phyloP scores from a whole-genome alignment of 1,140 invertebrate species.

The Drosophila kikkawai region DNA sequence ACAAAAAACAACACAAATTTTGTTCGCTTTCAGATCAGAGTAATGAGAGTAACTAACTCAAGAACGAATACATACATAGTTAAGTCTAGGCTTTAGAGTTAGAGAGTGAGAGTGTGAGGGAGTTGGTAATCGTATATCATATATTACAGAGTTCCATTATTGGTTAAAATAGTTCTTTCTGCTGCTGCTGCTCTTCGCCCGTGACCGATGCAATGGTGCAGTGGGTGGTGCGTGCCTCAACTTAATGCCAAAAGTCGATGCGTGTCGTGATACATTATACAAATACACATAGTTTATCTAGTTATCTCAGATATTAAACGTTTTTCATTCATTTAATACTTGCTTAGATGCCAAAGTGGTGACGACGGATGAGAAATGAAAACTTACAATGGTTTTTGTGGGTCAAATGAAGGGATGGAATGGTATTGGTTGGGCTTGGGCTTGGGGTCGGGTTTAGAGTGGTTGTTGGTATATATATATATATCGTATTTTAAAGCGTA shows the following conservation, averaged over 20 bases:
- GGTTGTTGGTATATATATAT: slow-evolving; percentile 48
- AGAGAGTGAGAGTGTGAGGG: slow-evolving; percentile 41
- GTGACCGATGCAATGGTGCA: slow-evolving; percentile 27
- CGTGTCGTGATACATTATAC: slow-evolving; percentile 31
- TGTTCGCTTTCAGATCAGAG: slow-evolving; percentile 61
- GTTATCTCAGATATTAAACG: slow-evolving; percentile 59
- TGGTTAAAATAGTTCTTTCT: slow-evolving; percentile 57
- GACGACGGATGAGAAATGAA: slow-evolving; percentile 65
- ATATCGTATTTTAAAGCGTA: slow-evolving; percentile 74
- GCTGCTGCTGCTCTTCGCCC: slow-evolving; percentile 15
- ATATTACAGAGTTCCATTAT: slow-evolving; percentile 74
- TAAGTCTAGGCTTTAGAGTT: slow-evolving; percentile 44
- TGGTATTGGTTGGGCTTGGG: slow-evolving; percentile 18
- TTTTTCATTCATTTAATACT: slow-evolving; percentile 76
- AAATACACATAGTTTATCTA: slow-evolving; percentile 51
- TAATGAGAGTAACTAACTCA: slow-evolving; percentile 47
- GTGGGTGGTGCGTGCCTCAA: slow-evolving; percentile 39
- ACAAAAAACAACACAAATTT: slow-evolving; percentile 49
- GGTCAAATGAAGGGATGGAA: slow-evolving; percentile 41
- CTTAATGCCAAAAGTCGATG: slow-evolving; percentile 54
- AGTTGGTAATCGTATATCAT: slow-evolving; percentile 50
- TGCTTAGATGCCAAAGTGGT: slow-evolving; percentile 49
- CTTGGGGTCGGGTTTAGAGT: slow-evolving; percentile 27
- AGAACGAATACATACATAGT: slow-evolving; percentile 48
- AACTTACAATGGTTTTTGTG: slow-evolving; percentile 66